These are phyloP conservation scores for Bucco capensis DNA, from an alignment of 2,113 vertebrate species.

Conservation along the genomic window DNA sequence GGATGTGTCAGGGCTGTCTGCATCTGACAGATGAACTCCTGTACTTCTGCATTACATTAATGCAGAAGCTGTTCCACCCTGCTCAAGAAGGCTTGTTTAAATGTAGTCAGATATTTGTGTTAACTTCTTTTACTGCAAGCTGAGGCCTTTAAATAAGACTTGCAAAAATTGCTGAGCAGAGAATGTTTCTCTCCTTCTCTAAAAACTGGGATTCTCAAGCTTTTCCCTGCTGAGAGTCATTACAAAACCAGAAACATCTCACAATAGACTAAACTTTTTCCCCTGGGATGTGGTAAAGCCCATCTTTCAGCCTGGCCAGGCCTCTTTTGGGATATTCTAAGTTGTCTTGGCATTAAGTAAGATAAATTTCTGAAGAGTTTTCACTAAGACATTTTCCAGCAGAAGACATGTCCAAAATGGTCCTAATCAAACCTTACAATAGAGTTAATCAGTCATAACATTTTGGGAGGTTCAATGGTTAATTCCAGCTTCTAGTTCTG, in stretches of 20 bases:
- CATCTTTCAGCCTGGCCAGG: not conserved
- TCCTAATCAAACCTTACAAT: not conserved
- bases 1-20: not conserved
- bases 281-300: not conserved
- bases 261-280: not conserved
- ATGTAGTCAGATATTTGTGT: not conserved
- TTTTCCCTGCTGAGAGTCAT: not conserved
- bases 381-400: constrained; percentile 4
- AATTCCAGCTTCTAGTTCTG: constrained; percentile 14
- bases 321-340: not conserved
- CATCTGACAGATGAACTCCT: not conserved
- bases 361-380: not conserved
- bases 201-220: not conserved
- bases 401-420: constrained; percentile 9
- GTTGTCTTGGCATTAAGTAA: not conserved
- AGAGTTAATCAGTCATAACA: not conserved
- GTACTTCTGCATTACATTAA: not conserved
- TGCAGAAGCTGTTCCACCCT: not conserved
- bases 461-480: constrained; percentile 17
- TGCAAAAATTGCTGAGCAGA: not conserved
- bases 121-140: not conserved
- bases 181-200: not conserved
- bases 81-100: not conserved
- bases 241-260: constrained; percentile 17
- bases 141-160: not conserved